Base-by-base conservation (phyloP, 2,113 vertebrate species). In the Ctenodactylus gundi region DNA sequence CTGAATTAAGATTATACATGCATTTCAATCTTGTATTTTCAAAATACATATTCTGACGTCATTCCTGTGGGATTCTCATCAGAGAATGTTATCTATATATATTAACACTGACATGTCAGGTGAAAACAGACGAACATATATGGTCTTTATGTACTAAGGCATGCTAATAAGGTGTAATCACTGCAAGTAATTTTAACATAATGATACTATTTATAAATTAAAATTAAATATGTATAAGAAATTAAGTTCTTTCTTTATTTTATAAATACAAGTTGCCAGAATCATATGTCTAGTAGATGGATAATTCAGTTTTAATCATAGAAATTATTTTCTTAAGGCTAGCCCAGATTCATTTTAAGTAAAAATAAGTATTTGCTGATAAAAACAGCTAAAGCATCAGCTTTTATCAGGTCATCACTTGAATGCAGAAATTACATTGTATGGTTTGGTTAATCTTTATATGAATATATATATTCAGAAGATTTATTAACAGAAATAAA, bases 161-260 rank as follows among this genome's bases (percentile, higher is more conserved):
- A 58, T 44, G 29, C 12, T 11, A 86, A 23, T 23, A 86, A 67
- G 21, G 36, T 3, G 34, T 6, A 20, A 55, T 67, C 20, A n/a
- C 34, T 67, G 11, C 3, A 46, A n/a, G 23, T n/a, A 36, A 46
- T n/a, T n/a, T 29, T 64, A 5, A 86, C 57, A 60, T 64, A 67
- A 82, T 51, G 95, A 88, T 3, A 34, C 62, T 39, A 67, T 89
- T 83, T 90, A 97, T 92, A 95, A 8, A 82, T 44, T 78, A 82
- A 57, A 83, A 64, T 96, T 88, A 64, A 60, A 75, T 96, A 95
- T 96, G n/a, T 18, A 91, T 17, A 89, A 62, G 15, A 7, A 60
- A 39, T 41, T 44, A 27, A 49, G 65, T 55, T 14, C 9, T 70
- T 68, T 53, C 17, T 23, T 3, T 7, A 41, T 72, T 57, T 57